Evolutionary conservation across 2,888 invertebrate species (phyloP), one percentile per base, ranked within the genome.

Genomic region (Reticulitermes lucifugus): DNA sequence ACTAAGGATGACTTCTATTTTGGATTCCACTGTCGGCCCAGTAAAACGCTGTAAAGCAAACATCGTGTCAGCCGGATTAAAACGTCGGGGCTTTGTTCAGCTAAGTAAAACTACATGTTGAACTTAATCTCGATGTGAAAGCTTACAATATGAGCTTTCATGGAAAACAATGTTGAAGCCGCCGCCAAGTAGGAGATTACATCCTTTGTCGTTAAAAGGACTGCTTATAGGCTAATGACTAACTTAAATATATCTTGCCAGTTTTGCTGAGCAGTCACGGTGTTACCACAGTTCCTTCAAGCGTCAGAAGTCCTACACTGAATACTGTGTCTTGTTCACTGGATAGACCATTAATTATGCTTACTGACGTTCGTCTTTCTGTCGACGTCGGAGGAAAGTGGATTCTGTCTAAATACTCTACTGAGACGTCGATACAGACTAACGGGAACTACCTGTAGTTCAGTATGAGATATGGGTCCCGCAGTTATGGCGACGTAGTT

Each of bases 171-270:
- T 55, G 55, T 5, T 55, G 18, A 55, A 55, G 14, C 14, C 55
- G 7, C 55, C 18, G 18, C 18, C 55, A 18, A 18, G 55, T 18
- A 18, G 18, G 29, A 73, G 71, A 73, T 73, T 73, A 73, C 35
- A 35, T 14, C n/a, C 41, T 41, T 41, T 21, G 41, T 41, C 2
- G 18, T 73, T 73, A 73, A 41, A 73, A 41, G 35, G 73, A 6
- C 43, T 73, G 73, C 35, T 73, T 73, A 21, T 73, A 41, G 73
- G 73, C 73, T 73, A 73, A 73, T 73, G 73, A 43, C 46, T 73
- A 73, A 73, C 73, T 73, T 73, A 73, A 41, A 18, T 35, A 25
- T 25, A 25, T 25, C 70, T 70, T 70, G 70, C 25, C 55, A 55
- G 55, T 2, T 55, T 18, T 18, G 55, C 18, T 70, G 6, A 70